phyloP scores from a whole-genome alignment of 1,140 invertebrate genomes.

The Trichoplusia ni region DNA sequence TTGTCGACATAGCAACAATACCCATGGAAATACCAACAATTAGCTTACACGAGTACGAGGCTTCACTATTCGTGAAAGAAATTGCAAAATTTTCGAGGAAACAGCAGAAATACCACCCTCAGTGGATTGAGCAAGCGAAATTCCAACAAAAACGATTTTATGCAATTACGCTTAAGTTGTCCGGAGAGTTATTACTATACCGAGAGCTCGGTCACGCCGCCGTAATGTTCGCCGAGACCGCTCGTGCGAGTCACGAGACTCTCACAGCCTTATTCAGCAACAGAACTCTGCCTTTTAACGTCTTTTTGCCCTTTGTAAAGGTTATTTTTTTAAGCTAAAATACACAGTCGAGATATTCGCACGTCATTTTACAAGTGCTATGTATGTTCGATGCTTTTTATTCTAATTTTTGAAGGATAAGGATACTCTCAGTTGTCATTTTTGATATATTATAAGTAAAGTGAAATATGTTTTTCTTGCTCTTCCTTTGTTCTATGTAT shows the following conservation, averaged over 20 bases:
- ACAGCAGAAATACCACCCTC: conserved; percentile 56
- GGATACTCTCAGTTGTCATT: no score
- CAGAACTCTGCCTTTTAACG: conserved; percentile 33
- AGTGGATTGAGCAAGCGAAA: conserved; percentile 68
- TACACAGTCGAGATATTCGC: conserved; percentile 15
- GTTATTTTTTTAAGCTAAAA: conserved; percentile 35
- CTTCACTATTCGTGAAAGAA: conserved; percentile 30
- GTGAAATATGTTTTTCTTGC: no score
- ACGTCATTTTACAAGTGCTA: conserved; percentile 10
- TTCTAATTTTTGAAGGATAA: background rate
- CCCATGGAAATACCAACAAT: no score
- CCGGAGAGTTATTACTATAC: conserved; percentile 68
- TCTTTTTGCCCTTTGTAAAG: conserved; percentile 41
- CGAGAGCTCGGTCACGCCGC: conserved; percentile 62
- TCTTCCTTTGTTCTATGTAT: no score
- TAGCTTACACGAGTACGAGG: no score
- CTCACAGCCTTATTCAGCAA: conserved; percentile 40
- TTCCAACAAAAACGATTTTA: conserved; percentile 74
- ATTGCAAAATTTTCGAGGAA: conserved; percentile 56
- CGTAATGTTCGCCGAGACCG: conserved; percentile 49
- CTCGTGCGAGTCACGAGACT: conserved; percentile 62
- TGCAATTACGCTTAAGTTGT: conserved; percentile 73
- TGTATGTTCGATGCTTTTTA: conserved; percentile 4
- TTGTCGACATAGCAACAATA: no score
- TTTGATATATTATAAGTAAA: no score